Evolutionary conservation across 2,113 vertebrate species (phyloP).

Genomic region (Etia nguti): DNA sequence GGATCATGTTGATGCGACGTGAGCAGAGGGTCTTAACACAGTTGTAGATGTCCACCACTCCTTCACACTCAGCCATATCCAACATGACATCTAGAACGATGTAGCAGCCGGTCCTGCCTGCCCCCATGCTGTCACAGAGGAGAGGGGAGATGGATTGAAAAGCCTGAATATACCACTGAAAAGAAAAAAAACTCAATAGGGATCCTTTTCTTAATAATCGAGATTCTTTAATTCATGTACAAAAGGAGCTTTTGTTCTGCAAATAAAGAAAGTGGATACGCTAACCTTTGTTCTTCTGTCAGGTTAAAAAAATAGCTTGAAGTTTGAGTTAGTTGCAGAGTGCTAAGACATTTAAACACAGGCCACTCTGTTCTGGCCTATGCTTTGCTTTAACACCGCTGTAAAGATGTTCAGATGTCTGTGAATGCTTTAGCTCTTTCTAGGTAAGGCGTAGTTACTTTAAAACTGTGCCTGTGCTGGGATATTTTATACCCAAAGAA

Average conservation of each 20-base stretch:
- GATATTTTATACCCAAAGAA: neutral
- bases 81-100: slow-evolving; percentile 95
- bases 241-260: neutral
- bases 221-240: neutral
- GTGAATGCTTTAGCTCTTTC: neutral
- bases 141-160: slow-evolving; percentile 7
- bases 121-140: slow-evolving; percentile 77
- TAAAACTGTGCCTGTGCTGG: neutral
- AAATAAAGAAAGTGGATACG: neutral
- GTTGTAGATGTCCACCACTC: slow-evolving; percentile 97
- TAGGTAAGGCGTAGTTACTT: neutral
- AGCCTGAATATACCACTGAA: neutral
- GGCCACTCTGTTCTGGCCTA: neutral
- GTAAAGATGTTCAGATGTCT: neutral
- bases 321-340: neutral
- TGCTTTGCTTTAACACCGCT: neutral
- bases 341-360: neutral
- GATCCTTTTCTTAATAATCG: neutral
- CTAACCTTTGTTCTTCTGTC: neutral
- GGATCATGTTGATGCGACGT: slow-evolving; percentile 95
- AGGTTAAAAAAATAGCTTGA: neutral
- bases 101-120: slow-evolving; percentile 92
- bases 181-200: neutral
- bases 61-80: slow-evolving; percentile 96
- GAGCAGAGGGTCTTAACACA: slow-evolving; percentile 94